These are phyloP conservation scores for Epizoanthus scotinus DNA, from an alignment of 92 coral and sea anemone species.

Conservation along the genomic window DNA sequence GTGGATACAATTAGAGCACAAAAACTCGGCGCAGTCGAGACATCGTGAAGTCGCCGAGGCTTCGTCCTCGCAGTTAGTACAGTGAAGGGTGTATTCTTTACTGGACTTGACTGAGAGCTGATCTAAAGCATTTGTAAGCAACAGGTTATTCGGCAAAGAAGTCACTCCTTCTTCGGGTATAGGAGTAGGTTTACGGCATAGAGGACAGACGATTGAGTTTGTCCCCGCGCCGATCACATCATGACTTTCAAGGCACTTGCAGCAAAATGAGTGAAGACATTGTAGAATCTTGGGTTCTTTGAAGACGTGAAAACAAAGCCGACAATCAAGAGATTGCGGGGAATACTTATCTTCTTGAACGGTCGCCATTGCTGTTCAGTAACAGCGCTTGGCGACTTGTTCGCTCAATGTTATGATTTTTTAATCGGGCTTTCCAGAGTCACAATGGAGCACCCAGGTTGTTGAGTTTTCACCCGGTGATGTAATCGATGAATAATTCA, in stretches of 20 bases:
- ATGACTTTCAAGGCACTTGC: constrained; percentile 84
- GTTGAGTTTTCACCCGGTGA: constrained; percentile 51
- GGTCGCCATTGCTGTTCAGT: constrained; percentile 70
- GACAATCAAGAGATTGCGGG: constrained; percentile 86
- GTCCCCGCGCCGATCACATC: constrained; percentile 92
- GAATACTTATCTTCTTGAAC: constrained; percentile 84
- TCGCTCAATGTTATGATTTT: constrained; percentile 66
- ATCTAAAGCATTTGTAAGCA: constrained; percentile 84
- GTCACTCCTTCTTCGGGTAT: constrained; percentile 74
- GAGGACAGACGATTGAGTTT: constrained; percentile 82
- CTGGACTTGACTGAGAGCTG: constrained; percentile 89
- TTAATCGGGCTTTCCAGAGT: constrained; percentile 66
- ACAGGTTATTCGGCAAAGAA: constrained; percentile 70
- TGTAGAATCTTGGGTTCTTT: constrained; percentile 79
- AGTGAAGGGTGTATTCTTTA: constrained; percentile 83
- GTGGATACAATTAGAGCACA: constrained; percentile 86
- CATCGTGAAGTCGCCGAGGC: constrained; percentile 86
- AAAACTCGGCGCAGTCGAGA: constrained; percentile 91
- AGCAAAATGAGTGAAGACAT: constrained; percentile 86
- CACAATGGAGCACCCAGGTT: constrained; percentile 48
- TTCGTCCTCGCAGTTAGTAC: constrained; percentile 88
- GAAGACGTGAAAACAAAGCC: constrained; percentile 75
- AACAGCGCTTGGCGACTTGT: constrained; percentile 19
- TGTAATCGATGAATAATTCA: constrained; percentile 51
- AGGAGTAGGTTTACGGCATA: constrained; percentile 84